Conservation (phyloP, 1,140 invertebrate species). For the Eciton burchellii region DNA sequence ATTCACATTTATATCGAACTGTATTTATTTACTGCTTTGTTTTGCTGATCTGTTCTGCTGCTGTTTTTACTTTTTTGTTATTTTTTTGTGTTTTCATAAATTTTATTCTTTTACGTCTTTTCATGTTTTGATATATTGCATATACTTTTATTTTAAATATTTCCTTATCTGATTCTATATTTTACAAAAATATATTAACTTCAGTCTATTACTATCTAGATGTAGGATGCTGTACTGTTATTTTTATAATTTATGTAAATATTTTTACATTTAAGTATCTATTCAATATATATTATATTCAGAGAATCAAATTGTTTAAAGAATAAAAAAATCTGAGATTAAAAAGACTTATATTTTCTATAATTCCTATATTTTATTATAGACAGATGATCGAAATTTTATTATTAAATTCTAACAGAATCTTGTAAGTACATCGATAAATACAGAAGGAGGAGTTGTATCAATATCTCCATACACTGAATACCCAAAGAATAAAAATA, state of each 20-base stretch:
- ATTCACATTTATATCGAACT: neutral
- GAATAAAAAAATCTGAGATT: too few relatives aligned
- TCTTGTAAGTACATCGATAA: constrained; percentile 15
- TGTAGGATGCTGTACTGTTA: too few relatives aligned
- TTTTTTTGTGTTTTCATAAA: neutral
- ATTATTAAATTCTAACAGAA: constrained; percentile 36
- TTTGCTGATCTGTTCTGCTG: neutral
- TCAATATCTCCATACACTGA: neutral
- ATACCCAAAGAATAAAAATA: neutral
- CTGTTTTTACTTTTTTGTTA: neutral
- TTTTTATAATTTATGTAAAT: too few relatives aligned
- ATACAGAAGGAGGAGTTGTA: constrained; percentile 63
- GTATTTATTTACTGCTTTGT: neutral
- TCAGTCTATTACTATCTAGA: too few relatives aligned
- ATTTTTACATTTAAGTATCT: too few relatives aligned
- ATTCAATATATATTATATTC: neutral
- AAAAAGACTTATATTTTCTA: too few relatives aligned
- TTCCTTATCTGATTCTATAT: too few relatives aligned
- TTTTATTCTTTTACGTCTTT: too few relatives aligned
- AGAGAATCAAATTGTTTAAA: neutral
- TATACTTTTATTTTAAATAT: too few relatives aligned
- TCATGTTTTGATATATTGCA: too few relatives aligned
- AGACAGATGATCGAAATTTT: neutral
- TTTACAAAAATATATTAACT: too few relatives aligned
- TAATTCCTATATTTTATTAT: too few relatives aligned